Conservation (phyloP, 2,888 invertebrate species). For the Lycophotia porphyrea region DNA sequence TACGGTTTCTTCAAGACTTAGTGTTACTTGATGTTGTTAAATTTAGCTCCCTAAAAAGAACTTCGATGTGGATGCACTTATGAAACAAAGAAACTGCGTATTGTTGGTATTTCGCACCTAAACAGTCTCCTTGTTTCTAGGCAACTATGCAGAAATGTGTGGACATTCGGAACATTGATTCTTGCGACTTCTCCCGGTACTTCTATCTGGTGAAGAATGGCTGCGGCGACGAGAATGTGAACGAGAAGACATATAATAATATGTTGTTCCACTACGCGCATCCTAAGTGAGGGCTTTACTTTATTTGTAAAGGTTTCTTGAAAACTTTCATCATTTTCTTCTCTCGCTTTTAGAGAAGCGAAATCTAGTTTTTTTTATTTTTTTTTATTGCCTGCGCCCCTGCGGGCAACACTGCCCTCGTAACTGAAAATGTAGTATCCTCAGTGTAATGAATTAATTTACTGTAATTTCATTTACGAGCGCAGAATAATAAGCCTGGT, state of each 20-base stretch:
- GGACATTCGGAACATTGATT: constrained; percentile 81
- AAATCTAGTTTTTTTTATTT: neutral
- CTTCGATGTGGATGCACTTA: neutral
- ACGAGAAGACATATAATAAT: constrained; percentile 66
- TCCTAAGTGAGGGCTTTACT: constrained; percentile 69
- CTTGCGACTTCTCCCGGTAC: constrained; percentile 78
- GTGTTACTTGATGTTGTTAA: neutral
- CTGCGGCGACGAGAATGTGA: constrained; percentile 66
- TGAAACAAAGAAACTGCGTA: neutral
- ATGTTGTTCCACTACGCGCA: constrained; percentile 75
- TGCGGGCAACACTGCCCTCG: neutral
- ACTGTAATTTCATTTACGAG: neutral
- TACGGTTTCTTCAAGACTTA: neutral
- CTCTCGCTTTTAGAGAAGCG: neutral
- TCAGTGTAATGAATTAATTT: neutral
- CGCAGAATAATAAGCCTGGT: too few relatives aligned
- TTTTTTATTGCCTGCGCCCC: neutral
- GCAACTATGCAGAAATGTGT: constrained; percentile 80
- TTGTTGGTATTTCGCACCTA: neutral
- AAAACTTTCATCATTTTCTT: neutral
- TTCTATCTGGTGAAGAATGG: constrained; percentile 72
- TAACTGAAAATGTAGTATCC: neutral
- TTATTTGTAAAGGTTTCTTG: neutral
- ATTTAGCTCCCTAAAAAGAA: neutral
- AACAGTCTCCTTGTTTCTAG: constrained; percentile 60